Percentiles rank a stretch among this genome's conserved stretches.
Evolutionary conservation across 2,888 invertebrate species (phyloP).

Genomic region (Coenonympha arcania): DNA sequence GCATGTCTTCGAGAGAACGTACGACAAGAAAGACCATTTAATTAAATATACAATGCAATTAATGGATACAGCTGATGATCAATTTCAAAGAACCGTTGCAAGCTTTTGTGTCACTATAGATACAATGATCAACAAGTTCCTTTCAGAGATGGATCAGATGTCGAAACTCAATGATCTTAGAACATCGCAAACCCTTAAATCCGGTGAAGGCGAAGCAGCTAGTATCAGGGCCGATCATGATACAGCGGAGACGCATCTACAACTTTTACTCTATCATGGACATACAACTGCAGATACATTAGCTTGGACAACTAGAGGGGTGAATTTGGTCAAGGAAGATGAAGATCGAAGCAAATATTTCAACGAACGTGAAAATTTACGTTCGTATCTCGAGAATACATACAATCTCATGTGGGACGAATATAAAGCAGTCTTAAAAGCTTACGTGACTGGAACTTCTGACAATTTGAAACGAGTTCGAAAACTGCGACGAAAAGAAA

Average conservation of each 20-base stretch:
- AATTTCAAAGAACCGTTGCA: constrained; percentile 77
- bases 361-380: constrained; percentile 51
- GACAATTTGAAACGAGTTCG: constrained; percentile 61
- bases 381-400: constrained; percentile 53
- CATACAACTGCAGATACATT: constrained; percentile 50
- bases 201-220: constrained; percentile 41
- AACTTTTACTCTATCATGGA: constrained; percentile 53
- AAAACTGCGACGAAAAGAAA: constrained; percentile 57
- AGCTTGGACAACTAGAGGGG: constrained; percentile 59
- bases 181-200: constrained; percentile 41
- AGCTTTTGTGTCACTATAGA: constrained; percentile 77
- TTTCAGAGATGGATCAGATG: constrained; percentile 49
- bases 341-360: constrained; percentile 53
- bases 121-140: constrained; percentile 70
- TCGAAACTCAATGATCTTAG: constrained; percentile 46
- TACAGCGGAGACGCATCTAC: constrained; percentile 59
- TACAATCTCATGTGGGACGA: constrained; percentile 58
- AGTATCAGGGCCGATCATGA: constrained; percentile 46
- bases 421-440: constrained; percentile 55
- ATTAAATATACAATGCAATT: constrained; percentile 73
- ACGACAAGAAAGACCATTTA: constrained; percentile 75
- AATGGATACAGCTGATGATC: constrained; percentile 76
- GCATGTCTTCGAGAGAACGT: constrained; percentile 68
- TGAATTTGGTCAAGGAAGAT: constrained; percentile 61
- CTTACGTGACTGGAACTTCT: constrained; percentile 53